phyloP scores from a whole-genome alignment of 1,140 invertebrate species.

The Drosophila rufa region DNA sequence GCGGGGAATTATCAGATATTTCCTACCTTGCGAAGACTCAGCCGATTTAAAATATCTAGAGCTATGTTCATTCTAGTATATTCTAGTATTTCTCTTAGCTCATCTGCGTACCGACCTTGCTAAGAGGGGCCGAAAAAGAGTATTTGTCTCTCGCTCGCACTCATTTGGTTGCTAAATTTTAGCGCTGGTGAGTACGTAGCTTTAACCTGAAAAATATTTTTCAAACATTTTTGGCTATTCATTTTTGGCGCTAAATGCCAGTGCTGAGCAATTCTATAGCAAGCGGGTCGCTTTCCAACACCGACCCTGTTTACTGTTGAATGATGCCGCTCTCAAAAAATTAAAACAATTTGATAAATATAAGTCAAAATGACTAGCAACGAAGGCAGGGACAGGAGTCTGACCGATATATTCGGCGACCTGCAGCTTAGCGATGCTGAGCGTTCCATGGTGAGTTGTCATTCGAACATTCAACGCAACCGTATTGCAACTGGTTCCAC shows the following conservation, averaged over 20 bases:
- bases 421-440: background rate
- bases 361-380: background rate
- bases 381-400: background rate
- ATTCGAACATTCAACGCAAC: background rate
- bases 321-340: slow-evolving; percentile 4
- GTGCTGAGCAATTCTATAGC: background rate
- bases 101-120: no score
- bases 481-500: slow-evolving; percentile 3
- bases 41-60: no score
- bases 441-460: background rate
- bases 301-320: background rate
- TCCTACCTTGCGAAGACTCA: no score
- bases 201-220: no score
- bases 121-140: no score
- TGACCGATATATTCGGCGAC: background rate
- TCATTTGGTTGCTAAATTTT: no score
- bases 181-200: no score
- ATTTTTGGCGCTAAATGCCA: slow-evolving; percentile 1
- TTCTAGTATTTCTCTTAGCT: no score
- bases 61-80: no score
- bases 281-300: background rate
- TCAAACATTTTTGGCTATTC: background rate
- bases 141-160: no score
- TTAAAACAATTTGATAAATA: background rate
- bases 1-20: no score